Evolutionary conservation across 92 coral and sea anemone species (phyloP), one percentile per base, ranked within the genome.

Genomic region (Zoanthus sansibaricus): DNA sequence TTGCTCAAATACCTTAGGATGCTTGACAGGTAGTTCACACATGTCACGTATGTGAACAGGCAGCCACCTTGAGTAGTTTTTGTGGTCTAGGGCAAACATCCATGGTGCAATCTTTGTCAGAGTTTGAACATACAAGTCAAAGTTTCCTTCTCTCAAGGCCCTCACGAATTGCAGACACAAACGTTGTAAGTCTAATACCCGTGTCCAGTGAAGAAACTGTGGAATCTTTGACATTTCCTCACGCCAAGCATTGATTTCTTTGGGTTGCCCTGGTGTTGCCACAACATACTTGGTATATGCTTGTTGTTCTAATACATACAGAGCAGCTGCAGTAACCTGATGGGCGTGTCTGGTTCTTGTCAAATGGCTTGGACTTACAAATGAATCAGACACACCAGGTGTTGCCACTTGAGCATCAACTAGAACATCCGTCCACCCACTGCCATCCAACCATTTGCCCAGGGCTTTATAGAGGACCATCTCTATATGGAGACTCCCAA

Each of bases 271-370:
- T 47, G 21, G 5, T 17, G 55, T 49, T 5, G 55, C 7, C 55
- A 58, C 72, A 2, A 56, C 16, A 7, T 7, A 79, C 72, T 79
- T 79, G 14, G 31, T 48, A 79, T 86, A 77, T 4, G 83, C 89
- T 76, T 77, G 84, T 15, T 73, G 84, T 15, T 73, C 14, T n/a
- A 86, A 42, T 5, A 68, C 83, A 56, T 45, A 66, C 1, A 77
- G 70, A 33, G 83, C 79, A 49, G 89, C 89, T 52, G 89, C 89
- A 9, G 87, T 83, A 3, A 83, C 69, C 71, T 84, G 88, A 33
- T 83, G 87, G 48, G 87, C 87, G 6, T 46, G 83, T 59, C 83
- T 64, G 75, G 84, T 75, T 75, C 58, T 86, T 75, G 75, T 76
- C 64, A 83, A 48, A 47, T 83, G 87, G 87, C 80, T 83, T 25